A percentile compares a stretch with the other conserved stretches of the same genome.
Conservation (phyloP, 2,113 vertebrate genomes). For the Myxocyprinus asiaticus region DNA sequence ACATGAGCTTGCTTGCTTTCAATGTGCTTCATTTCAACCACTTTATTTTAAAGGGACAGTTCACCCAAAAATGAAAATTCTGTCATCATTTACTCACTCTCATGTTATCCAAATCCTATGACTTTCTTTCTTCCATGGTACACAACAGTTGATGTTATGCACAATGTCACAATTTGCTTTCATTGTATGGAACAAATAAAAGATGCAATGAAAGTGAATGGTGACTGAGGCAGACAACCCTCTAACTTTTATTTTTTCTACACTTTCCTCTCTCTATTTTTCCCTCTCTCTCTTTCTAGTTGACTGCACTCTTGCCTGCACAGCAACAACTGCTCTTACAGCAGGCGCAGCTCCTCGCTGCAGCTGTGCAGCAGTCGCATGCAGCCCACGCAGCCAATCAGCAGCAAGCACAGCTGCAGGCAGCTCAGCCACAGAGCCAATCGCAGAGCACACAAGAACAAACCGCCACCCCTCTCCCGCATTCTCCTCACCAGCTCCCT, state of each 20-base stretch:
- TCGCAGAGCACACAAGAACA: slow-evolving; percentile 77
- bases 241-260: slow-evolving; percentile 23
- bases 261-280: slow-evolving; percentile 25
- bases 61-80: no score
- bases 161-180: no score
- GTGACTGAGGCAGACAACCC: no score
- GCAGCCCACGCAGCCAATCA: slow-evolving; percentile 75
- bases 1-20: neutral
- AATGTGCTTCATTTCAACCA: neutral
- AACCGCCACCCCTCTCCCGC: slow-evolving; percentile 76
- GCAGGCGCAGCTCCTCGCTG: slow-evolving; percentile 89
- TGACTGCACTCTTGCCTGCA: slow-evolving; percentile 87
- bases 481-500: slow-evolving; percentile 84
- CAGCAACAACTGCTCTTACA: slow-evolving; percentile 91
- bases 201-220: no score
- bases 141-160: no score
- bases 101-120: no score
- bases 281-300: slow-evolving; percentile 59
- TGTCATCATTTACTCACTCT: no score
- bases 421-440: slow-evolving; percentile 64
- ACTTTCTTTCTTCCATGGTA: no score
- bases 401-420: slow-evolving; percentile 68
- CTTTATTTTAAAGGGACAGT: no score
- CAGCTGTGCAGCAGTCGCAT: slow-evolving; percentile 81
- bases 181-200: no score